Evolutionary conservation across 2,113 vertebrate species (phyloP).

Genomic region (Cheilinus undulatus): DNA sequence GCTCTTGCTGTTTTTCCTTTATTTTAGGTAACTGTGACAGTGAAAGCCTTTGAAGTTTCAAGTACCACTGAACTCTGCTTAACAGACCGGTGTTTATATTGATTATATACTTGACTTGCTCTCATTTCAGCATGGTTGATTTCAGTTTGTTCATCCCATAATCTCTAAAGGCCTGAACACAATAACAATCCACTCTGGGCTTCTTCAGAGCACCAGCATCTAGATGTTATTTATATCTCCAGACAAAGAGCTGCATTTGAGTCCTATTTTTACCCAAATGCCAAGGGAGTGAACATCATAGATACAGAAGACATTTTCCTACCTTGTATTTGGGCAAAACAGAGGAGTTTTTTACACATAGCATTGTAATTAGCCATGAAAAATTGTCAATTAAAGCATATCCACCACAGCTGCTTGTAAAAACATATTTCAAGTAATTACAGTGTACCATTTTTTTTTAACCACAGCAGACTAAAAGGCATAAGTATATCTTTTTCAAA

Average conservation of each 20-base stretch:
- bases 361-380: neutral
- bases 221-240: neutral
- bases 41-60: slow-evolving; percentile 26
- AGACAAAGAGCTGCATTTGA: neutral
- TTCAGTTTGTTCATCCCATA: slow-evolving; percentile 20
- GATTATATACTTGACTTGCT: slow-evolving; percentile 48
- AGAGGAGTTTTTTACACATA: no score
- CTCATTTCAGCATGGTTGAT: slow-evolving; percentile 44
- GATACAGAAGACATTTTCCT: slow-evolving; percentile 9
- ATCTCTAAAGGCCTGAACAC: neutral
- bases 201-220: slow-evolving; percentile 3
- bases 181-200: slow-evolving; percentile 5
- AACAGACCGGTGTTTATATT: slow-evolving; percentile 32
- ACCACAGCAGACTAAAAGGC: no score
- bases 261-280: slow-evolving; percentile 25
- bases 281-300: neutral
- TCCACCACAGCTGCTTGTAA: no score
- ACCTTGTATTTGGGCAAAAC: neutral
- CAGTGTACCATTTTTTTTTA: no score
- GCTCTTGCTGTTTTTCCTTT: neutral
- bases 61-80: slow-evolving; percentile 33
- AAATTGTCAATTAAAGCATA: no score
- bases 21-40: neutral
- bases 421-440: no score
- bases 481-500: no score